Evolutionary conservation across 2,888 invertebrate species (phyloP).

Genomic region (Platynereis dumerilii): DNA sequence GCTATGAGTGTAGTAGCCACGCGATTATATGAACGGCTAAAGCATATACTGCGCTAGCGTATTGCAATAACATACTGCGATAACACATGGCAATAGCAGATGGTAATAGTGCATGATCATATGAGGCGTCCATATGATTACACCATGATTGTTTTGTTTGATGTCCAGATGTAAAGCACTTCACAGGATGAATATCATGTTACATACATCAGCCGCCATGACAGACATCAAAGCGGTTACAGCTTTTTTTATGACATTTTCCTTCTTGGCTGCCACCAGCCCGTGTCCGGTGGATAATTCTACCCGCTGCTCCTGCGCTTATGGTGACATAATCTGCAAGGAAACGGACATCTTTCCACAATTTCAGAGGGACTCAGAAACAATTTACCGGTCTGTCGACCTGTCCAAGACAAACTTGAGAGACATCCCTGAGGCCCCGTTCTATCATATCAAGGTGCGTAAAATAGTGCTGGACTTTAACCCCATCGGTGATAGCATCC

Average conservation of each 20-base stretch:
- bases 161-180: no score
- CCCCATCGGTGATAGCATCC: constrained; percentile 31
- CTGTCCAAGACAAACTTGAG: constrained; percentile 29
- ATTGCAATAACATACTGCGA: no score
- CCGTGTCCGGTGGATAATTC: constrained; percentile 21
- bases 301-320: constrained; percentile 12
- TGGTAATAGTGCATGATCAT: no score
- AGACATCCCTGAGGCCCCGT: constrained; percentile 29
- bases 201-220: no score
- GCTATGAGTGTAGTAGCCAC: no score
- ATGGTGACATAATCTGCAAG: constrained; percentile 20
- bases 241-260: background rate
- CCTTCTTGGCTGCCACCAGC: background rate
- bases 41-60: no score
- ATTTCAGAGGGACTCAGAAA: constrained; percentile 24
- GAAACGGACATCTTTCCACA: constrained; percentile 21
- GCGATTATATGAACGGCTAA: no score
- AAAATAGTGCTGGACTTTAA: constrained; percentile 36
- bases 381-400: constrained; percentile 30
- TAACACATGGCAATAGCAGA: no score
- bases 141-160: no score
- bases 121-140: no score
- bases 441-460: constrained; percentile 31
- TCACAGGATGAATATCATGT: no score
- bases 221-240: background rate